Conservation (phyloP, 2,797 vertebrate species). For the Argentina silus region DNA sequence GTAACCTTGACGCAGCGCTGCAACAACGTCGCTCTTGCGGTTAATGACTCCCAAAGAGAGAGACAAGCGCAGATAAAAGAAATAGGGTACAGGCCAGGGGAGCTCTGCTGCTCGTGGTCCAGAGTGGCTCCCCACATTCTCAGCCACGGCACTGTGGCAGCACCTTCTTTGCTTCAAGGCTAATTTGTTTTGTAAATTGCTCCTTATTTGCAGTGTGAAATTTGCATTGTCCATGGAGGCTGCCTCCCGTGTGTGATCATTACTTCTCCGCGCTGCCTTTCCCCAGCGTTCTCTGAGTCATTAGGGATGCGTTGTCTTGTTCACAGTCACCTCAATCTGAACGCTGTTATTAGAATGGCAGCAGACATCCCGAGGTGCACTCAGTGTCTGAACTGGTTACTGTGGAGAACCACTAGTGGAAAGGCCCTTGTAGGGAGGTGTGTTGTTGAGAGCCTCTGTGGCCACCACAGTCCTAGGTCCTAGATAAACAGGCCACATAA, state of each 20-base stretch:
- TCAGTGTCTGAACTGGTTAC: neutral
- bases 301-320: neutral
- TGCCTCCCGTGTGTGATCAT: slow-evolving; percentile 18
- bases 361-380: slow-evolving; percentile 7
- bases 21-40: slow-evolving; percentile 35
- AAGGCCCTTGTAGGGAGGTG: slow-evolving; percentile 22
- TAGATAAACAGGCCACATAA: neutral
- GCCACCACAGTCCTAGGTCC: neutral
- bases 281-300: slow-evolving; percentile 21
- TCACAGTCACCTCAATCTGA: slow-evolving; percentile 10
- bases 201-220: slow-evolving; percentile 31
- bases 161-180: slow-evolving; percentile 14
- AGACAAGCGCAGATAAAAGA: slow-evolving; percentile 14
- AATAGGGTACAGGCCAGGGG: slow-evolving; percentile 17
- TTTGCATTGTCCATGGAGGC: slow-evolving; percentile 14
- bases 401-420: slow-evolving; percentile 1
- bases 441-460: neutral
- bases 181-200: slow-evolving; percentile 50
- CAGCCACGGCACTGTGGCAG: slow-evolving; percentile 11
- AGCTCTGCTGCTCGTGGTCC: slow-evolving; percentile 5
- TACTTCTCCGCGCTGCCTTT: slow-evolving; percentile 11
- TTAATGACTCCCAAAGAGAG: slow-evolving; percentile 52
- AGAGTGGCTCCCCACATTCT: neutral
- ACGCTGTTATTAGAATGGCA: slow-evolving; percentile 14
- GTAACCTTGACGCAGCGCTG: slow-evolving; percentile 52